Conservation (phyloP, 2,797 vertebrate genomes). For the Trichosurus vulpecula region DNA sequence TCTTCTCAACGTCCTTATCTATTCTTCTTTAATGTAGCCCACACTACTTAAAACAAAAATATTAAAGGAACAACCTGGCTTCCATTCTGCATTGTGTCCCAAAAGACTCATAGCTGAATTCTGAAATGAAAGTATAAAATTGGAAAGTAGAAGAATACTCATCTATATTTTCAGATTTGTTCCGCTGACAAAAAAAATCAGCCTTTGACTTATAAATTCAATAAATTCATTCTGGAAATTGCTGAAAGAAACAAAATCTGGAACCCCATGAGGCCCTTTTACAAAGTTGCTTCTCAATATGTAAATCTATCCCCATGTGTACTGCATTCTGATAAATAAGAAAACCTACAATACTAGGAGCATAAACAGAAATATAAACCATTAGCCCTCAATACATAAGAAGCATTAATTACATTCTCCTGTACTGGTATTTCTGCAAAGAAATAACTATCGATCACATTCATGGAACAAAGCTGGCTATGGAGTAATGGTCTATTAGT, state of each 20-base stretch:
- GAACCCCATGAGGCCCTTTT: not conserved
- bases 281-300: conserved; percentile 21
- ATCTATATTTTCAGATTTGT: conserved; percentile 43
- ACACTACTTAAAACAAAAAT: not conserved
- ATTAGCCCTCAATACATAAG: conserved; percentile 27
- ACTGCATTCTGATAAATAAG: not conserved
- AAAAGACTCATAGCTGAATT: conserved; percentile 42
- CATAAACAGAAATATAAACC: conserved; percentile 50
- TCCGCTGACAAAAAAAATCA: not conserved
- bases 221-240: conserved; percentile 32
- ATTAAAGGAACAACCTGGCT: not conserved
- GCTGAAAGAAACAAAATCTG: conserved; percentile 28
- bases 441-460: conserved; percentile 5
- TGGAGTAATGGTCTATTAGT: conserved; percentile 59
- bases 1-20: not conserved
- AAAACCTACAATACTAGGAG: conserved; percentile 40
- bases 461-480: not conserved
- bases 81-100: conserved; percentile 12
- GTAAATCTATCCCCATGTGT: not conserved
- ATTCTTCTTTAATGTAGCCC: not conserved
- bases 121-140: conserved; percentile 9
- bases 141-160: conserved; percentile 45
- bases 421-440: not conserved
- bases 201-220: conserved; percentile 47
- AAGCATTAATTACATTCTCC: conserved; percentile 48